Evolutionary conservation across 2,113 vertebrate genomes (phyloP).

Genomic region (Synchiropus splendidus): DNA sequence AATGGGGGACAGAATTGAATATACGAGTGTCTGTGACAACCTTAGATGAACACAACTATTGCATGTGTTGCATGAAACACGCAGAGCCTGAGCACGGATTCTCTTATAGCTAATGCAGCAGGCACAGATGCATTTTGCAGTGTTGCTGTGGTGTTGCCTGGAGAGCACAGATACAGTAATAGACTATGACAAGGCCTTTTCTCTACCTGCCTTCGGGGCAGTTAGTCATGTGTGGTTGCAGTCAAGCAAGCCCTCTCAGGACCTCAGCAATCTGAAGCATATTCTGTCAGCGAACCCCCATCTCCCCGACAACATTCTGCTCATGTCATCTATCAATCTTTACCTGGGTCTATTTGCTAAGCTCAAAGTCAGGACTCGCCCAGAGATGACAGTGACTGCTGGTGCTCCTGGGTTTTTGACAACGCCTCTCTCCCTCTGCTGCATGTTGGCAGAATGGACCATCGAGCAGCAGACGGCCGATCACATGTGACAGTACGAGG

Average conservation of each 20-base stretch:
- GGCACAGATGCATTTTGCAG: constrained; percentile 30
- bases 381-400: constrained; percentile 45
- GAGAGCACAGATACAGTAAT: constrained; percentile 37
- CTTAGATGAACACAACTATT: no score
- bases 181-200: constrained; percentile 62
- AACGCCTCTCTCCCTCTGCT: constrained; percentile 27
- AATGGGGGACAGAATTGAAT: no score
- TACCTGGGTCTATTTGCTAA: constrained; percentile 44
- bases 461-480: constrained; percentile 45
- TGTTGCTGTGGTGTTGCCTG: constrained; percentile 43
- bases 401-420: constrained; percentile 24
- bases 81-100: constrained; percentile 19
- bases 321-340: constrained; percentile 65
- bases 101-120: constrained; percentile 10
- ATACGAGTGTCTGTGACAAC: no score
- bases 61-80: constrained; percentile 1
- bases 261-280: constrained; percentile 48
- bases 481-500: constrained; percentile 67
- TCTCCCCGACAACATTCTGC: constrained; percentile 43
- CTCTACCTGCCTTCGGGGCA: constrained; percentile 53
- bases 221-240: constrained; percentile 58
- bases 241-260: constrained; percentile 46
- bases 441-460: constrained; percentile 40
- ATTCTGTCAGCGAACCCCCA: constrained; percentile 48
- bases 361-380: constrained; percentile 40